A percentile compares a stretch with the other conserved stretches of the same genome.
Evolutionary conservation across 2,113 vertebrate genomes (phyloP).

Genomic region (Dipodomys spectabilis): DNA sequence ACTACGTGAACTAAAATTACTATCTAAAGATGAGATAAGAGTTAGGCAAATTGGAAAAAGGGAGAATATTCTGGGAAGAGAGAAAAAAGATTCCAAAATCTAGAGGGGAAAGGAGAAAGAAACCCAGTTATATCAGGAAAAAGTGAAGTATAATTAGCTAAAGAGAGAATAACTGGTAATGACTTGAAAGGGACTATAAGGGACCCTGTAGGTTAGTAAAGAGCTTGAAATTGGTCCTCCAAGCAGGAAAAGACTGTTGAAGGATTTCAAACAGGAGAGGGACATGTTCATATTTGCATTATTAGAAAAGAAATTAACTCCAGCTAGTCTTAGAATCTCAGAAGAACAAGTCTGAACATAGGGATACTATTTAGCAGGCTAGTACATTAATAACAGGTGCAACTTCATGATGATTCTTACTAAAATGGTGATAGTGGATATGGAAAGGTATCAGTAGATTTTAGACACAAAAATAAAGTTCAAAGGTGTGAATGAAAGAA

Average conservation of each 20-base stretch:
- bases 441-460: neutral
- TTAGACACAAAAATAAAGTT: neutral
- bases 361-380: neutral
- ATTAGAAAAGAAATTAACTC: neutral
- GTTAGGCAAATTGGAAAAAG: neutral
- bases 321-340: neutral
- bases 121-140: neutral
- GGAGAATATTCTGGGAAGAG: constrained; percentile 2
- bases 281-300: neutral
- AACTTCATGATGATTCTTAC: neutral
- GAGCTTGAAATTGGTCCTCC: constrained; percentile 3
- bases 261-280: constrained; percentile 8
- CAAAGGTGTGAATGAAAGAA: neutral
- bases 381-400: neutral
- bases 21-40: neutral
- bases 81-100: neutral
- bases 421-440: neutral
- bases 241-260: neutral
- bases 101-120: neutral
- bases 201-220: neutral
- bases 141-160: neutral
- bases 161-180: neutral
- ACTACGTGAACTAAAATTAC: neutral
- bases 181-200: neutral
- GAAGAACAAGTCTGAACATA: neutral